Conservation (phyloP, 2,888 invertebrate genomes). For the Catocala fraxini region DNA sequence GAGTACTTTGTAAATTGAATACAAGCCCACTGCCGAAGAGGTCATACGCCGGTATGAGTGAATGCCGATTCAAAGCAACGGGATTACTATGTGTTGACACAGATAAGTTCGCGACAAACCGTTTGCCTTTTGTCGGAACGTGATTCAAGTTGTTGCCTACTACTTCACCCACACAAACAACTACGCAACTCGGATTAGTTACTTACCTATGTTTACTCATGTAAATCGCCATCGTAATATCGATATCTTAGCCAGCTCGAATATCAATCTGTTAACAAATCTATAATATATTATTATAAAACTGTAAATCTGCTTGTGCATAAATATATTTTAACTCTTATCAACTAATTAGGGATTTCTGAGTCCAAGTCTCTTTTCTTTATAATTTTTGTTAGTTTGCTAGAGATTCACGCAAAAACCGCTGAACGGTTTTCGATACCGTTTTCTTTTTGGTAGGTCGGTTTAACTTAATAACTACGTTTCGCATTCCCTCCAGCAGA, state of each 20-base stretch:
- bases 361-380: no score
- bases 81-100: not conserved
- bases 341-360: no score
- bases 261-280: not conserved
- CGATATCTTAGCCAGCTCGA: conserved; percentile 7
- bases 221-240: conserved; percentile 4
- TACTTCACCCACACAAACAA: not conserved
- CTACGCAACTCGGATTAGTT: conserved; percentile 1
- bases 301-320: not conserved
- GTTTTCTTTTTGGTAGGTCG: no score
- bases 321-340: no score
- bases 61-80: no score
- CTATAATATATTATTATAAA: not conserved
- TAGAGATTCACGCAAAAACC: no score
- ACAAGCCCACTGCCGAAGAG: not conserved
- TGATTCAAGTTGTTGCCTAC: not conserved
- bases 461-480: no score
- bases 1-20: no score
- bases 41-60: no score
- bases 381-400: no score
- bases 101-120: not conserved
- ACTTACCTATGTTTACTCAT: conserved; percentile 12
- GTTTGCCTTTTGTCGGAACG: not conserved
- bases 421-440: no score
- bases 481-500: no score